Conservation (phyloP, 2,797 vertebrate genomes). For the Sardinella longiceps region DNA sequence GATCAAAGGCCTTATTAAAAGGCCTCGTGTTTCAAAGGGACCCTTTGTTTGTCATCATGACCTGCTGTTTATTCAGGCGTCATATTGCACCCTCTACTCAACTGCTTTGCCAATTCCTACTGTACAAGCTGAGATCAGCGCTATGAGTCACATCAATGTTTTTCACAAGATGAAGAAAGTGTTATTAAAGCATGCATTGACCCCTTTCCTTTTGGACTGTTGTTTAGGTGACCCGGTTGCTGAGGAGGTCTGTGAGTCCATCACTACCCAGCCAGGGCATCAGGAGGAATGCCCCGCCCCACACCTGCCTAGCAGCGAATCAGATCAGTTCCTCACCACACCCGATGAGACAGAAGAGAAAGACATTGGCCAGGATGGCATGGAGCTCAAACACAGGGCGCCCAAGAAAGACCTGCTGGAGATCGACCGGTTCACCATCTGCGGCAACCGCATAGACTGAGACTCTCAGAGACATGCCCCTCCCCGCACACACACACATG, state of each 20-base stretch:
- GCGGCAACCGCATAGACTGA: conserved; percentile 98
- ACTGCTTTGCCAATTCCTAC: background rate
- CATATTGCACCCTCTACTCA: background rate
- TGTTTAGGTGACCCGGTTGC: conserved; percentile 72
- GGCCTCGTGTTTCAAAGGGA: conserved; percentile 9
- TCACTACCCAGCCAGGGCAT: conserved; percentile 77
- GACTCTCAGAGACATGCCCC: background rate
- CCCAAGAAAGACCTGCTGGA: conserved; percentile 95
- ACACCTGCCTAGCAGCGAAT: conserved; percentile 83
- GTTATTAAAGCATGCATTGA: background rate
- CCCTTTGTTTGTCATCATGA: background rate
- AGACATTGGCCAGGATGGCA: conserved; percentile 83
- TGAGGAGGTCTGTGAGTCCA: conserved; percentile 74
- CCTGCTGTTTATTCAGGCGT: background rate
- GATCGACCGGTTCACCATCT: conserved; percentile 99
- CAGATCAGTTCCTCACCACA: conserved; percentile 93
- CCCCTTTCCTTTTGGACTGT: background rate
- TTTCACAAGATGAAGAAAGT: background rate
- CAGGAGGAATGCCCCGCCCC: conserved; percentile 74
- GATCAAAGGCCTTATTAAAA: background rate
- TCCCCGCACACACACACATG: background rate
- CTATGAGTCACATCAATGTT: background rate
- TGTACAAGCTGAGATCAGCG: background rate
- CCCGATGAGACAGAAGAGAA: conserved; percentile 90
- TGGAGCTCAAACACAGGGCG: conserved; percentile 83